Conservation (phyloP, 2,113 vertebrate genomes). For the Ginglymostoma cirratum region DNA sequence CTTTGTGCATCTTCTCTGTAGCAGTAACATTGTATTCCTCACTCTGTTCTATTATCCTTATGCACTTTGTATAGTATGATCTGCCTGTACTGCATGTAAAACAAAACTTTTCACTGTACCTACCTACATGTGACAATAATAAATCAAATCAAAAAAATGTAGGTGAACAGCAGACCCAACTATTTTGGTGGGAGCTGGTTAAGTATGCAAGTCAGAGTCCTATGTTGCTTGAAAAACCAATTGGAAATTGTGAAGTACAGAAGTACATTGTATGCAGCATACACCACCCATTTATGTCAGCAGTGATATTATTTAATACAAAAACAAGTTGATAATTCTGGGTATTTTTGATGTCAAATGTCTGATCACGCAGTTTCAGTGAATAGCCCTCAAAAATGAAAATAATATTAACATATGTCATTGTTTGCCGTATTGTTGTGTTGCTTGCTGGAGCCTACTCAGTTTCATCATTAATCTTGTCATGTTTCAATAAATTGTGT, state of each 20-base stretch:
- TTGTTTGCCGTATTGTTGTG: constrained; percentile 64
- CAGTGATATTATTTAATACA: neutral
- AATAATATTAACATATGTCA: constrained; percentile 50
- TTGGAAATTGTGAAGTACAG: neutral
- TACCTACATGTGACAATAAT: too few species aligned
- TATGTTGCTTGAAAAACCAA: neutral
- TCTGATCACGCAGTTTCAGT: constrained; percentile 59
- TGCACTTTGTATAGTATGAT: too few species aligned
- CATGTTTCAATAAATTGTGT: constrained; percentile 61
- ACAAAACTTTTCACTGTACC: too few species aligned
- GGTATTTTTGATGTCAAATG: constrained; percentile 63
- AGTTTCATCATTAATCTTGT: constrained; percentile 80
- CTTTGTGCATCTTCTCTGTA: too few species aligned
- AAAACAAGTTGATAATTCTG: neutral
- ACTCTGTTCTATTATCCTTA: too few species aligned
- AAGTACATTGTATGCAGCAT: neutral
- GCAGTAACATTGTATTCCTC: too few species aligned
- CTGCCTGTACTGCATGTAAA: too few species aligned
- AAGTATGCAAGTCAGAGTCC: neutral
- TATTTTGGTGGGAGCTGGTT: neutral
- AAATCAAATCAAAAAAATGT: neutral
- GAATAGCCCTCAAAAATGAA: constrained; percentile 52
- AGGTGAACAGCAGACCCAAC: neutral
- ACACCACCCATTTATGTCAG: neutral
- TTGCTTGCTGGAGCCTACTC: constrained; percentile 87